These are phyloP conservation scores for Teleogryllus oceanicus DNA, from an alignment of 2,888 invertebrate species.

Conservation along the genomic window DNA sequence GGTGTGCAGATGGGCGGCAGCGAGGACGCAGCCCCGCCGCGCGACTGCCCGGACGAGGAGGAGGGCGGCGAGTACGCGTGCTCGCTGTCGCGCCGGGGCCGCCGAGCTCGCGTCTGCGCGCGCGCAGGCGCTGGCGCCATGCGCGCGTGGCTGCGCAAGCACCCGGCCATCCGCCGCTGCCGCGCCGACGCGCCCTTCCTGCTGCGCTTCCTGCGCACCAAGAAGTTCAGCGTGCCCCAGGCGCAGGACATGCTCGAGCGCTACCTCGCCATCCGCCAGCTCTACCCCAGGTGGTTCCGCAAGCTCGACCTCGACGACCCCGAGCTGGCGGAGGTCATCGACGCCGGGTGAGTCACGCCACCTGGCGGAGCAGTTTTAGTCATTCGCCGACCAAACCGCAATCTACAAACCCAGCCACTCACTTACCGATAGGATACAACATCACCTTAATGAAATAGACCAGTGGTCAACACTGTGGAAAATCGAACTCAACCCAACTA, in stretches of 20 bases:
- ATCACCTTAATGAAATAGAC: too few relatives aligned
- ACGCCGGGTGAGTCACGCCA: conserved; percentile 56
- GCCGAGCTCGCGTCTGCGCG: conserved; percentile 70
- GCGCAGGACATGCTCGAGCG: conserved; percentile 61
- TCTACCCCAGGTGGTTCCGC: conserved; percentile 83
- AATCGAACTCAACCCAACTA: too few relatives aligned
- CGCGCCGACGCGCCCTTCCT: conserved; percentile 70
- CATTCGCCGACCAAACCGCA: too few relatives aligned
- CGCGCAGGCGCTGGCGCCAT: conserved; percentile 72
- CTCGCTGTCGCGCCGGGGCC: conserved; percentile 56
- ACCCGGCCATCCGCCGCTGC: conserved; percentile 76
- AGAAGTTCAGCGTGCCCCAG: conserved; percentile 45
- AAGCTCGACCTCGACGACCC: conserved; percentile 76
- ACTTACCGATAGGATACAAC: too few relatives aligned
- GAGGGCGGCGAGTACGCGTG: conserved; percentile 39
- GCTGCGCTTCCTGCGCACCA: conserved; percentile 49
- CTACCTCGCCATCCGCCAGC: conserved; percentile 78
- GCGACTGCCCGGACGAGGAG: neutral
- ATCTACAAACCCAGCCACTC: too few relatives aligned
- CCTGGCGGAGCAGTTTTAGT: too few relatives aligned
- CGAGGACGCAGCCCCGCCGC: neutral
- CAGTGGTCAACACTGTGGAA: too few relatives aligned
- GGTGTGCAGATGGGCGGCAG: neutral
- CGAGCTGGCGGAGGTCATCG: conserved; percentile 73
- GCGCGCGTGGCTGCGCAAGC: conserved; percentile 78